Conservation (phyloP, 2,113 vertebrate species). For the Pollachius pollachius region DNA sequence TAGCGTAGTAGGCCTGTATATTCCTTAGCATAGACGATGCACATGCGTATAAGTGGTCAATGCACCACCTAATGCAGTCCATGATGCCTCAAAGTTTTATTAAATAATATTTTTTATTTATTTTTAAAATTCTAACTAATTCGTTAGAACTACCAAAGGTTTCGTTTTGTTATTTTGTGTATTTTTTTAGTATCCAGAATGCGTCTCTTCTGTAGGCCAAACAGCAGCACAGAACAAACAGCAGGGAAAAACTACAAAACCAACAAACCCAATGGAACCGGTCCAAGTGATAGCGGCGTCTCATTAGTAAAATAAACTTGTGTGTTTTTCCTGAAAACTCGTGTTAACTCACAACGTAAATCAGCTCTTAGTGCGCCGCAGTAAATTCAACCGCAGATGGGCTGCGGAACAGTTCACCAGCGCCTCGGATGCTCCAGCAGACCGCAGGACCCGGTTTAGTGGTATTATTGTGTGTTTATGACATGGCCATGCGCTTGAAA, state of each 20-base stretch:
- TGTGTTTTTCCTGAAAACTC: conserved; percentile 69
- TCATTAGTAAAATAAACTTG: conserved; percentile 72
- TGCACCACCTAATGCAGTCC: no score
- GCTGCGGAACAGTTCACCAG: conserved; percentile 53
- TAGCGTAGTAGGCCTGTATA: no score
- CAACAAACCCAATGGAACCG: conserved; percentile 50
- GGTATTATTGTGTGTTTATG: conserved; percentile 7
- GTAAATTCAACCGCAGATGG: conserved; percentile 69
- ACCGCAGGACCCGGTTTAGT: conserved; percentile 23
- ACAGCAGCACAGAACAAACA: background rate
- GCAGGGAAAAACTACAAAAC: background rate
- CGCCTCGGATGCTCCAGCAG: conserved; percentile 15
- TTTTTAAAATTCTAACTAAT: no score
- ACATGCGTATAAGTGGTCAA: no score
- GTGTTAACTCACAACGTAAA: conserved; percentile 55
- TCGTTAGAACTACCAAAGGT: no score
- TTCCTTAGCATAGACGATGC: no score
- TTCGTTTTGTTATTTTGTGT: no score
- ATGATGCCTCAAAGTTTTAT: no score
- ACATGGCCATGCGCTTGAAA: background rate
- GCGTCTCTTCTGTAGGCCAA: no score
- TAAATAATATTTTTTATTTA: no score
- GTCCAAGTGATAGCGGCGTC: conserved; percentile 60
- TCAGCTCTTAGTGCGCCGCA: conserved; percentile 35
- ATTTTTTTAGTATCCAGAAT: no score